These are phyloP conservation scores for Aphaenogaster rudis DNA, from an alignment of 1,140 invertebrate genomes.

Conservation along the genomic window DNA sequence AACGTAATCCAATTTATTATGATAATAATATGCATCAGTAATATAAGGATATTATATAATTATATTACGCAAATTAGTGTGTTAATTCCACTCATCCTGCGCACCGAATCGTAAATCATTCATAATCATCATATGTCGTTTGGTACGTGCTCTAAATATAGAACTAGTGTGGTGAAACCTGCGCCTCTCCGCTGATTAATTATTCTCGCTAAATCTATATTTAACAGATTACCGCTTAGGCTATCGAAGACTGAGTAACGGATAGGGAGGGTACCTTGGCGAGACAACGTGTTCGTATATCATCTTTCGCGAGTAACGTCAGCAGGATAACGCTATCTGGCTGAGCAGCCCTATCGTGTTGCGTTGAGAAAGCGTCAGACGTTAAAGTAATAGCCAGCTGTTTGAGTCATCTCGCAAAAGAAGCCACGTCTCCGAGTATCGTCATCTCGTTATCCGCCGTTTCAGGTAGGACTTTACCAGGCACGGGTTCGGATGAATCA, in stretches of 20 bases:
- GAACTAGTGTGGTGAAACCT: slow-evolving; percentile 3
- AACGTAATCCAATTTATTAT: background rate
- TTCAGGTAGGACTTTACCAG: slow-evolving; percentile 3
- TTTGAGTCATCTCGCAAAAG: slow-evolving; percentile 42
- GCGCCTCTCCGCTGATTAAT: slow-evolving; percentile 28
- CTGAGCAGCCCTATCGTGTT: background rate
- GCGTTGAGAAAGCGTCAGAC: slow-evolving; percentile 9
- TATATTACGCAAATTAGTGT: background rate
- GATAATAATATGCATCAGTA: background rate
- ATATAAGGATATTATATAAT: background rate
- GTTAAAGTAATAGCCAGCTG: slow-evolving; percentile 35
- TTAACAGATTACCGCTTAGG: slow-evolving; percentile 47
- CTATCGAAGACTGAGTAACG: slow-evolving; percentile 9
- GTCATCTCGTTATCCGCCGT: slow-evolving; percentile 30
- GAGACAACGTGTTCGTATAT: slow-evolving; percentile 36
- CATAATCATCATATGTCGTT: background rate
- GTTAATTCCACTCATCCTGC: background rate
- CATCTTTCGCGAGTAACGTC: background rate
- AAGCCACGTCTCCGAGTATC: background rate
- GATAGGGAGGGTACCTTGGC: background rate
- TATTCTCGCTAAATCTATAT: slow-evolving; percentile 47
- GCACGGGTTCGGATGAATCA: slow-evolving; percentile 39
- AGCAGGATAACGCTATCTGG: slow-evolving; percentile 41
- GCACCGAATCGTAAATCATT: slow-evolving; percentile 16
- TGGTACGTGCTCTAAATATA: slow-evolving; percentile 38